These are phyloP conservation scores for Paraplagusia blochii DNA, from an alignment of 2,113 vertebrate genomes.

Conservation along the genomic window DNA sequence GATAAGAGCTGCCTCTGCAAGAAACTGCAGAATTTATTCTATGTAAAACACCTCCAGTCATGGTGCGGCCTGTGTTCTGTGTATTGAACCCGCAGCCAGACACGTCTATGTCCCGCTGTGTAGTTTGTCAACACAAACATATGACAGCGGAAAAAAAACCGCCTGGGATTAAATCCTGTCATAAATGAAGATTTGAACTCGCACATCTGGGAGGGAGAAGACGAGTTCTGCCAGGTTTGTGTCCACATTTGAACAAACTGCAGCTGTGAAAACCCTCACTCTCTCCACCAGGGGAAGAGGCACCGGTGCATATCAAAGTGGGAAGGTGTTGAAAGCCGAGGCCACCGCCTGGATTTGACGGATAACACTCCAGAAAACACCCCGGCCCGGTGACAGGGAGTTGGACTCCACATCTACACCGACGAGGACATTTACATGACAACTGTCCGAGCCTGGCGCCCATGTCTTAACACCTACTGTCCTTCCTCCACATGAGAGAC, in stretches of 20 bases:
- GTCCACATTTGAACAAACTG: slow-evolving; percentile 31
- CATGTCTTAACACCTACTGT: slow-evolving; percentile 51
- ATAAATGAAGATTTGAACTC: too few species aligned
- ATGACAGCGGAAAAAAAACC: too few species aligned
- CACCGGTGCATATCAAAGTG: slow-evolving; percentile 92
- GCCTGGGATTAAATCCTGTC: too few species aligned
- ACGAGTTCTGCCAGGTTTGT: neutral
- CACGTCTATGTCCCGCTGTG: too few species aligned
- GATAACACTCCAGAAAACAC: slow-evolving; percentile 76
- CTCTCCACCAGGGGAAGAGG: slow-evolving; percentile 83
- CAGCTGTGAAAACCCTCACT: slow-evolving; percentile 87
- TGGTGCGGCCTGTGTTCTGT: neutral
- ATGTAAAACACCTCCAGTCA: neutral
- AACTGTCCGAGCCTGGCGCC: slow-evolving; percentile 71
- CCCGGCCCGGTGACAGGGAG: slow-evolving; percentile 79
- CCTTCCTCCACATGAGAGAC: slow-evolving; percentile 35
- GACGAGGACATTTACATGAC: slow-evolving; percentile 80
- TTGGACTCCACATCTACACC: slow-evolving; percentile 77
- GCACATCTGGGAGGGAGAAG: too few species aligned
- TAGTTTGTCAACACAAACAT: too few species aligned
- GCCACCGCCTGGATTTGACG: slow-evolving; percentile 84
- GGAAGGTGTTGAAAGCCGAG: slow-evolving; percentile 81
- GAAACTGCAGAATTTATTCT: neutral
- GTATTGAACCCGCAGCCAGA: too few species aligned
- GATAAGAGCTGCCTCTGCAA: neutral